phyloP scores from a whole-genome alignment of 2,888 invertebrate genomes.

The Branchipolynoe longqiensis region DNA sequence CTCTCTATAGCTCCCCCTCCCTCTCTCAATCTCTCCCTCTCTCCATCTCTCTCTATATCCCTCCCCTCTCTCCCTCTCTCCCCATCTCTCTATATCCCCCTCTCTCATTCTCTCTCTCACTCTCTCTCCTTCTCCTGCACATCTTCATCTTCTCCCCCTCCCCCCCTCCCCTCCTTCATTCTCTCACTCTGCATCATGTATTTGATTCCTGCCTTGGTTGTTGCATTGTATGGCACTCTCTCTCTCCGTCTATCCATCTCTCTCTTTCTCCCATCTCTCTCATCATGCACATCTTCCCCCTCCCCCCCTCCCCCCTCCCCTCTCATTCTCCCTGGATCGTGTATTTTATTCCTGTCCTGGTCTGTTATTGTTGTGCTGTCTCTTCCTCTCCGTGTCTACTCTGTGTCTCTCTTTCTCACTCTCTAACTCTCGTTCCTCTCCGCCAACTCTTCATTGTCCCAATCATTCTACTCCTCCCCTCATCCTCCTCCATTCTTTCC shows the following conservation, averaged over 20 bases:
- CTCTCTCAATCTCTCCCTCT: not conserved
- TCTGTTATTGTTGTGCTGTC: too few relatives aligned
- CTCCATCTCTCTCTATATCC: not conserved
- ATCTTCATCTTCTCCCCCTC: not conserved
- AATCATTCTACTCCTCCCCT: too few relatives aligned
- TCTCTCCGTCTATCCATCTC: not conserved
- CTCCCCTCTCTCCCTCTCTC: not conserved
- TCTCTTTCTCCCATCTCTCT: not conserved
- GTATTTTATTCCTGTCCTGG: too few relatives aligned
- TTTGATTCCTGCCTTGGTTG: not conserved
- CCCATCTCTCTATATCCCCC: not conserved
- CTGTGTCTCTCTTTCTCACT: too few relatives aligned
- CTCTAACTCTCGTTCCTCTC: too few relatives aligned
- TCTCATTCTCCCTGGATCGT: too few relatives aligned
- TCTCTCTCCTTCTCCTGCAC: not conserved
- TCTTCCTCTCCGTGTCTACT: too few relatives aligned
- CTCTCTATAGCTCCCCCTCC: not conserved
- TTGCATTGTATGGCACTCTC: not conserved
- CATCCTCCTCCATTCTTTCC: too few relatives aligned
- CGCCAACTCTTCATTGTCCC: too few relatives aligned
- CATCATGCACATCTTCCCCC: not conserved
- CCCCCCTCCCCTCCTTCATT: not conserved
- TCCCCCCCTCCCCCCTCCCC: not conserved
- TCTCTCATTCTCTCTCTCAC: not conserved
- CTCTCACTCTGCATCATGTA: too few relatives aligned